Percentiles rank a stretch among this genome's conserved stretches.
Evolutionary conservation across 2,888 invertebrate genomes (phyloP).

Genomic region (Morinoia aosen): DNA sequence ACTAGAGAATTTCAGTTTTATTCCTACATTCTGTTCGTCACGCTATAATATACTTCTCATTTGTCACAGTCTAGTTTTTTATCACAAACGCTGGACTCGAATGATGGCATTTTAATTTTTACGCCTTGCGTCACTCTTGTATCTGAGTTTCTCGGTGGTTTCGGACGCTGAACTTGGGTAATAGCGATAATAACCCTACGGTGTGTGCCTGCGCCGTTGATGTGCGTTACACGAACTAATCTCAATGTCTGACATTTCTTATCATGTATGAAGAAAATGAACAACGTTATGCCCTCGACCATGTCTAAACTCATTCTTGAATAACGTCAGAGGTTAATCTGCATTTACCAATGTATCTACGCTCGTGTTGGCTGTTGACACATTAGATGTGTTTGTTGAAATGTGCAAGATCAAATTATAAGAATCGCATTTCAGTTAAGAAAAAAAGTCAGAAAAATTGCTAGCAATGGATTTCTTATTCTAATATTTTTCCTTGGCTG

Average conservation of each 20-base stretch:
- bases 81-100: background rate
- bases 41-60: background rate
- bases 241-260: background rate
- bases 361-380: background rate
- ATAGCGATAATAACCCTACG: background rate
- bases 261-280: background rate
- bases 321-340: no score
- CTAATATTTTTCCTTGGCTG: no score
- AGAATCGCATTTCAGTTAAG: no score
- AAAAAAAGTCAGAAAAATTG: no score
- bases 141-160: background rate
- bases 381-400: no score
- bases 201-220: background rate
- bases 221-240: background rate
- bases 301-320: background rate
- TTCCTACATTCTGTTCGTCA: background rate
- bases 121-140: background rate
- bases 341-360: background rate
- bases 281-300: no score
- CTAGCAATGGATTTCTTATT: no score
- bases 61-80: background rate
- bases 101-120: background rate
- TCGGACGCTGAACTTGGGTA: background rate
- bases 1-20: background rate
- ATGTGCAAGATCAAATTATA: no score